Percentiles rank a stretch among this genome's conserved stretches.
Conservation (phyloP, 2,888 invertebrate genomes). For the Pammene aurita region DNA sequence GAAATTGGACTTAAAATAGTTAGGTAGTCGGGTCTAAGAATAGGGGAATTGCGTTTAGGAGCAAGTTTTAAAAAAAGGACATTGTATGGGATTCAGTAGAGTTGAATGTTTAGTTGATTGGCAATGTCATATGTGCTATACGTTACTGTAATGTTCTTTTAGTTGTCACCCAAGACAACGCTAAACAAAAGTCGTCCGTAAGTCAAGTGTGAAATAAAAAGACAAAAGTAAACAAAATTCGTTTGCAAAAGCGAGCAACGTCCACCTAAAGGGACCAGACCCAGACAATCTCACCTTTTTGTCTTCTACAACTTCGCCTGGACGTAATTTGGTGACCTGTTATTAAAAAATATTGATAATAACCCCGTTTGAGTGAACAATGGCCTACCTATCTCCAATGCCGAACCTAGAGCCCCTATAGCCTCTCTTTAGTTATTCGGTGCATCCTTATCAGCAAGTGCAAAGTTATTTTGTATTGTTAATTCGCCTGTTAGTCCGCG, state of each 20-base stretch:
- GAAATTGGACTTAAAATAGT: neutral
- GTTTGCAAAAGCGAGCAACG: conserved; percentile 81
- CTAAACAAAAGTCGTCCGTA: conserved; percentile 53
- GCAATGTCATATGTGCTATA: conserved; percentile 9
- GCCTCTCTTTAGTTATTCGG: conserved; percentile 61
- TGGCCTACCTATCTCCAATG: conserved; percentile 77
- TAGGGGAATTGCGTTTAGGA: conserved; percentile 12
- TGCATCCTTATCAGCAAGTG: conserved; percentile 75
- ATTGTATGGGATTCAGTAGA: conserved; percentile 1
- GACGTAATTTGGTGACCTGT: conserved; percentile 95
- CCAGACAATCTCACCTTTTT: conserved; percentile 92
- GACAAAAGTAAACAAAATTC: conserved; percentile 70
- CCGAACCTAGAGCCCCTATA: conserved; percentile 73
- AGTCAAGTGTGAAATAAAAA: conserved; percentile 52
- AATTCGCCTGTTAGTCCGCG: conserved; percentile 62
- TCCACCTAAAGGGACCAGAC: conserved; percentile 80
- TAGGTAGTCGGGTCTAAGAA: neutral
- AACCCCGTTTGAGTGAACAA: conserved; percentile 58
- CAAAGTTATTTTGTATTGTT: conserved; percentile 77
- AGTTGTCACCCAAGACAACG: conserved; percentile 18
- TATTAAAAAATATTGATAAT: conserved; percentile 80
- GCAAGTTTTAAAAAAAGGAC: conserved; percentile 14
- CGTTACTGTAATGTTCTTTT: conserved; percentile 40
- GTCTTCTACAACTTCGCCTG: conserved; percentile 96
- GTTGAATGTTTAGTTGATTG: conserved; percentile 18